A percentile compares a stretch with the other conserved stretches of the same genome.
Conservation (phyloP, 2,113 vertebrate species). For the Myotis yumanensis region DNA sequence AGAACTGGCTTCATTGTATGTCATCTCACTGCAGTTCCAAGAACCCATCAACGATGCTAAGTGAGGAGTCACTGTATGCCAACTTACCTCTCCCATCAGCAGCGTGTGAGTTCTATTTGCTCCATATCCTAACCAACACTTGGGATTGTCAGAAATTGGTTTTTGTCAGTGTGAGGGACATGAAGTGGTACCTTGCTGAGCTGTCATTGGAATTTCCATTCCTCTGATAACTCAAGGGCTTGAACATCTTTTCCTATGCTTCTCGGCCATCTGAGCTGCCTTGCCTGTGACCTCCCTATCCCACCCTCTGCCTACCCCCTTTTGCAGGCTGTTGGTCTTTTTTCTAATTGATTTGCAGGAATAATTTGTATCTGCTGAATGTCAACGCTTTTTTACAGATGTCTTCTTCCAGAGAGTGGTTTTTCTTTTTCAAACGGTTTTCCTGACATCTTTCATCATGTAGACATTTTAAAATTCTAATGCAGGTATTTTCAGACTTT, state of each 20-base stretch:
- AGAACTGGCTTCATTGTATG: background rate
- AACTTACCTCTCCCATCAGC: too few species aligned
- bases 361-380: background rate
- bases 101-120: background rate
- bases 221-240: background rate
- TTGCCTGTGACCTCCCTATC: background rate
- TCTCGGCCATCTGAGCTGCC: background rate
- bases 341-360: background rate
- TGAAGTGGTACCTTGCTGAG: background rate
- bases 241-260: background rate
- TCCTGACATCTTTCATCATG: background rate
- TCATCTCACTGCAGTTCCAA: background rate
- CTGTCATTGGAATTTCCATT: background rate
- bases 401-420: background rate
- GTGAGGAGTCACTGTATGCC: fast-evolving
- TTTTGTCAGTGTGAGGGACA: background rate
- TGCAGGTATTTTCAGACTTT: background rate
- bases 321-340: background rate
- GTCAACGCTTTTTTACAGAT: background rate
- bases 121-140: background rate
- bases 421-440: slow-evolving; percentile 12
- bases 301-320: background rate
- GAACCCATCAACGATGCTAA: background rate
- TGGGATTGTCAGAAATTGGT: background rate
- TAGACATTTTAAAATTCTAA: background rate